These are phyloP conservation scores for Tachina lurida DNA, from an alignment of 2,888 invertebrate genomes.

Conservation along the genomic window DNA sequence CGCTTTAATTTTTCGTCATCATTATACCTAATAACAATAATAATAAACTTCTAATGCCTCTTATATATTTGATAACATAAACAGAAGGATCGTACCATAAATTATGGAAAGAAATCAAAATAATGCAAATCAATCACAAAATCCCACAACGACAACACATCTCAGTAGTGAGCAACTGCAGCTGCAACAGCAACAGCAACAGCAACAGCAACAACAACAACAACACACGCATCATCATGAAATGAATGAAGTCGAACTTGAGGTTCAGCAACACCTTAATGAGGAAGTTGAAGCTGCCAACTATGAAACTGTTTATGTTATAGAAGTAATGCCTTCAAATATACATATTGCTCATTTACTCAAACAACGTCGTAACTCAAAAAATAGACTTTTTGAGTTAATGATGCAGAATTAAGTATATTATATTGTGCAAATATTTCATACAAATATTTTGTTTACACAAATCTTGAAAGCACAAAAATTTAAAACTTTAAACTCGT, in stretches of 20 bases:
- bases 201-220: constrained; percentile 16
- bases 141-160: constrained; percentile 67
- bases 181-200: constrained; percentile 9
- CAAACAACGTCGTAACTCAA: no score
- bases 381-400: no score
- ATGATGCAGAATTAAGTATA: no score
- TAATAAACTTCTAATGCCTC: no score
- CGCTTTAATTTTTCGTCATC: no score
- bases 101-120: constrained; percentile 66
- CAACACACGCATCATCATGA: constrained; percentile 64
- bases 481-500: no score
- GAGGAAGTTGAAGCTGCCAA: constrained; percentile 65
- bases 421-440: no score
- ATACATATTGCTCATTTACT: no score
- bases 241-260: constrained; percentile 65
- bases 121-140: constrained; percentile 58
- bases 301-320: constrained; percentile 68
- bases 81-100: neutral
- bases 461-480: no score
- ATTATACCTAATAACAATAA: no score
- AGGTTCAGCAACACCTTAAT: constrained; percentile 68
- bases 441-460: no score
- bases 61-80: no score
- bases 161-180: constrained; percentile 52
- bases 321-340: constrained; percentile 54